Evolutionary conservation across 1,140 invertebrate species (phyloP).

Genomic region (Charaxes varanes): DNA sequence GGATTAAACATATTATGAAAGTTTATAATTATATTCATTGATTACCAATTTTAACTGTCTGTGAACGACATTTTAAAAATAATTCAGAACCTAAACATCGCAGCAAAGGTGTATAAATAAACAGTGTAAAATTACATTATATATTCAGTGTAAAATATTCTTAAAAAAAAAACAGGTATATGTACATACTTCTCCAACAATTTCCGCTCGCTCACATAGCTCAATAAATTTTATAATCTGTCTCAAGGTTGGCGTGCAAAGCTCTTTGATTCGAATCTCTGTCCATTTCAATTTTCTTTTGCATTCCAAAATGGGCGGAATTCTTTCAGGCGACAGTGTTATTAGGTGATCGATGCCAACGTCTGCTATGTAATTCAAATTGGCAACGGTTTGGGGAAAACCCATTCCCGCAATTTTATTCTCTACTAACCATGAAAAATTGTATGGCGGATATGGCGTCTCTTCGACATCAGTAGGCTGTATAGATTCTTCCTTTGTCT

Average conservation of each 20-base stretch:
- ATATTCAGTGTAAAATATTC: too few species aligned
- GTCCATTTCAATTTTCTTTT: conserved; percentile 74
- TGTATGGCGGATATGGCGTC: conserved; percentile 55
- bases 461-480: conserved; percentile 22
- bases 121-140: too few species aligned
- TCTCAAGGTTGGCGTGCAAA: conserved; percentile 77
- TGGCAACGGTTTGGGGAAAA: conserved; percentile 75
- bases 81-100: too few species aligned
- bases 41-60: too few species aligned
- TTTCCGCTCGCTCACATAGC: conserved; percentile 73
- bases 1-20: too few species aligned
- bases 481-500: conserved; percentile 23
- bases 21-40: too few species aligned
- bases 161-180: too few species aligned
- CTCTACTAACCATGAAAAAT: conserved; percentile 64
- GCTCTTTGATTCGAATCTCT: conserved; percentile 78
- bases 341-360: conserved; percentile 75
- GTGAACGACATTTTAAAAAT: too few species aligned
- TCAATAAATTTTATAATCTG: conserved; percentile 81
- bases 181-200: conserved; percentile 63
- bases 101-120: too few species aligned
- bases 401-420: conserved; percentile 68
- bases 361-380: conserved; percentile 76
- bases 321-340: conserved; percentile 78
- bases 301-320: conserved; percentile 73